These are phyloP conservation scores for Apostichopus leukothele DNA, from an alignment of 53 echinoderm and acorn worm species.

Conservation along the genomic window DNA sequence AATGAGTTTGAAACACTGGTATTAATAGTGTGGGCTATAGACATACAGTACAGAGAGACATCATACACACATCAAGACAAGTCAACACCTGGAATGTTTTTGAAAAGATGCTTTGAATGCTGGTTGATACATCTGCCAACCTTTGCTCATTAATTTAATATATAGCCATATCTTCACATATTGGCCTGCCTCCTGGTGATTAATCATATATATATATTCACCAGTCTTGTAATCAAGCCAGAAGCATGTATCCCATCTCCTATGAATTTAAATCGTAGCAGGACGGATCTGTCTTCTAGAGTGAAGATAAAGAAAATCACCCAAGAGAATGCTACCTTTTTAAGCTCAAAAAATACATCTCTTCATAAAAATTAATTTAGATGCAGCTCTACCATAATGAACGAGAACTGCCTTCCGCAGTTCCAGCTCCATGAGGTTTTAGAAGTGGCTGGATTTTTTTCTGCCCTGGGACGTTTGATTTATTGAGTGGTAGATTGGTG, in stretches of 20 bases:
- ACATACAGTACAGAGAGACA: too few relatives aligned
- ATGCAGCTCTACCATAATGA: neutral
- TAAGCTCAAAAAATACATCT: neutral
- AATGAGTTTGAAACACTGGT: too few relatives aligned
- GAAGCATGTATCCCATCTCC: neutral
- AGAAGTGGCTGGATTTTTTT: neutral
- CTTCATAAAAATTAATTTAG: neutral
- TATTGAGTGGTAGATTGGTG: neutral
- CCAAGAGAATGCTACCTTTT: neutral
- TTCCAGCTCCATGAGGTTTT: neutral
- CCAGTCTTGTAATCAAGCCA: neutral
- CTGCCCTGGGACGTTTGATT: neutral
- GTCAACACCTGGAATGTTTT: too few relatives aligned
- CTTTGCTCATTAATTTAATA: too few relatives aligned
- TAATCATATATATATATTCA: neutral
- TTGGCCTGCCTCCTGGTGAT: neutral
- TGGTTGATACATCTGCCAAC: too few relatives aligned
- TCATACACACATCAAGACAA: too few relatives aligned
- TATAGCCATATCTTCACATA: too few relatives aligned
- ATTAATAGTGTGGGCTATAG: too few relatives aligned
- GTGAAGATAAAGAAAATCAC: neutral
- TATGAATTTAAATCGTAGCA: neutral
- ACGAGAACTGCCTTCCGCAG: neutral
- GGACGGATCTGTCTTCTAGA: neutral
- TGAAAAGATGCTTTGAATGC: too few relatives aligned